phyloP scores from a whole-genome alignment of 2,888 invertebrate genomes.

The Parthenolecanium corni region DNA sequence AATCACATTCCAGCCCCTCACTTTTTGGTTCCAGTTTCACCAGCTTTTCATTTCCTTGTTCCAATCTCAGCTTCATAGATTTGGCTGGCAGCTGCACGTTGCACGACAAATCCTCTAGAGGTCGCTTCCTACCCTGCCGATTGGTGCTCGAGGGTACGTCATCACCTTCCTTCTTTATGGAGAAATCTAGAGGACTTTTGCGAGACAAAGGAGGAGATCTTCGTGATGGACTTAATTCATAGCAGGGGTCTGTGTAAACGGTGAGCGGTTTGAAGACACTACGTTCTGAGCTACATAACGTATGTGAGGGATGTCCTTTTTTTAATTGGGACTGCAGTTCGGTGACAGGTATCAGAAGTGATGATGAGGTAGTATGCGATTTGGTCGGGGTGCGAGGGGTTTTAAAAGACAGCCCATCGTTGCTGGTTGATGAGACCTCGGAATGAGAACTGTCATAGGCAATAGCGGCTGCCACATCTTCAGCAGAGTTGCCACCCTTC shows the following conservation, averaged over 20 bases:
- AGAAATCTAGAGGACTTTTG: conserved; percentile 34
- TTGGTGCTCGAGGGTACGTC: conserved; percentile 4
- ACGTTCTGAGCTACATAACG: neutral
- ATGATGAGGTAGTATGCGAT: conserved; percentile 2
- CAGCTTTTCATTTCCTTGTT: too few species aligned
- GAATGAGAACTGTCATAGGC: conserved; percentile 20
- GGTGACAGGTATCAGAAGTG: conserved; percentile 23
- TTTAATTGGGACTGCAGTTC: conserved; percentile 17
- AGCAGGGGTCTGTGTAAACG: conserved; percentile 29
- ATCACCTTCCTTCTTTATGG: conserved; percentile 31
- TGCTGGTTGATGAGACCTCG: conserved; percentile 30
- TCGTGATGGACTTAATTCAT: conserved; percentile 8
- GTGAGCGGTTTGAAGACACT: conserved; percentile 30
- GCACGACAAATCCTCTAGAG: conserved; percentile 30
- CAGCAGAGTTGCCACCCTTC: conserved; percentile 1
- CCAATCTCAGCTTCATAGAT: conserved; percentile 1
- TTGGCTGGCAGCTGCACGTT: conserved; percentile 29
- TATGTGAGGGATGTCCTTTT: neutral
- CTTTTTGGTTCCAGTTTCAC: too few species aligned
- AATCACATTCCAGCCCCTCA: conserved; percentile 1
- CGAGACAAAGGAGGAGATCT: neutral
- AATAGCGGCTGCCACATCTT: conserved; percentile 16
- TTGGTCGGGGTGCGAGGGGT: conserved; percentile 12
- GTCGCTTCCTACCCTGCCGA: conserved; percentile 12
- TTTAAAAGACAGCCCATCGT: conserved; percentile 21